Base-by-base conservation (phyloP, 2,888 invertebrate species). In the Linnaemya tessellans region DNA sequence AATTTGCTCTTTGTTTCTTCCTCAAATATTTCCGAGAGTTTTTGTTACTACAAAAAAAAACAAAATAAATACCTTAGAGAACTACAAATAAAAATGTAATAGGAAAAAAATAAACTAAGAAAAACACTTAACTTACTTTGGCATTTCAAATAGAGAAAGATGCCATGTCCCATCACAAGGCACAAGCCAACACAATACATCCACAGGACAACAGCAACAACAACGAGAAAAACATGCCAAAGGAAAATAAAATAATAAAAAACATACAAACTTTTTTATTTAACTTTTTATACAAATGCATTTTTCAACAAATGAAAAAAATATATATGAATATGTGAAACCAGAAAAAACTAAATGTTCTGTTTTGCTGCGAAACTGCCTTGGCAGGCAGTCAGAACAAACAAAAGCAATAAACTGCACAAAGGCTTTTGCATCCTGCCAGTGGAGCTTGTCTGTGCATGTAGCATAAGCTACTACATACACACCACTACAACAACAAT, bases 91-190 rank as follows among this genome's bases (percentile, higher is more conserved):
- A 71, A 62, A 35, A 78, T 38, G 18, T 43, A 18, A 56, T 46
- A 78, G 13, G 46, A 35, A 60, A 22, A 65, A 30, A n/a, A 68
- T 41, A 56, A 30, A 77, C 60, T 65, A 18, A 58, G 65, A 58
- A 80, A 65, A 78, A 74, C 84, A 84, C 81, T 84, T 78, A 79
- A 85, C 82, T 74, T 79, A 79, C 81, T 82, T 82, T 85, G 82
- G 71, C 74, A 85, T 85, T 82, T 82, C 79, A 79, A 82, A 84
- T 62, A 81, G 80, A 73, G 77, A 68, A 74, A 70, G 51, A 73
- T 74, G 81, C 74, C 78, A 70, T 71, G 41, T 30, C 46, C 60
- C 79, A 64, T 79, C 56, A 65, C 58, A 78, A 30, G 46, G 46
- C 49, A 56, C 46, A 62, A 54, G 68, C 68, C 30, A 41, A 62